Evolutionary conservation across 2,888 invertebrate genomes (phyloP).

Genomic region (Diarsia brunnea): DNA sequence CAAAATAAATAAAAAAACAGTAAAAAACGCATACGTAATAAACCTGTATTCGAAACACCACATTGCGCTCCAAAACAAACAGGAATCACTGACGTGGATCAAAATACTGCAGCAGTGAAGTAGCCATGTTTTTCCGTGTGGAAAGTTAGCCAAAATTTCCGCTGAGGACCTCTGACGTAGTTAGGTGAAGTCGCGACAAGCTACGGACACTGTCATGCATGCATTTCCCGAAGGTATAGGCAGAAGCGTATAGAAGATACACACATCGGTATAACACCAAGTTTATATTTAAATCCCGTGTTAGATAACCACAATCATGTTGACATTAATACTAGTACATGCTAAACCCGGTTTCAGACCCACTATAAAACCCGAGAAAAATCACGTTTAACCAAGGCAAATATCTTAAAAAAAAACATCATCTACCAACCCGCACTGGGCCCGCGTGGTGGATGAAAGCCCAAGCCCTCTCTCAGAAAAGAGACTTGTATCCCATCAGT

Average conservation of each 20-base stretch:
- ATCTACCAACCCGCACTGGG: too few species aligned
- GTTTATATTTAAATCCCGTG: not conserved
- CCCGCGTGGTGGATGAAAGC: too few species aligned
- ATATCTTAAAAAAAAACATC: too few species aligned
- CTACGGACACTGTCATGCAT: not conserved
- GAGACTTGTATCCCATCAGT: too few species aligned
- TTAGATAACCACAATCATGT: not conserved
- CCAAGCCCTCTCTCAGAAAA: too few species aligned
- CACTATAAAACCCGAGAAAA: too few species aligned
- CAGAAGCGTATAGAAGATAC: not conserved
- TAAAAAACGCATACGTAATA: constrained; percentile 20
- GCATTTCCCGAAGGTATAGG: not conserved
- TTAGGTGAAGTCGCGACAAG: not conserved
- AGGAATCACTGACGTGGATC: constrained; percentile 14
- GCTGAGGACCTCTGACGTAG: not conserved
- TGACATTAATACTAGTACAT: not conserved
- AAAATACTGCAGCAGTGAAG: constrained; percentile 1
- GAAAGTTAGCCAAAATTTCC: not conserved
- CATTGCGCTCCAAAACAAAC: constrained; percentile 38
- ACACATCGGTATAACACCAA: not conserved
- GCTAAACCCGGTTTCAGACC: too few species aligned
- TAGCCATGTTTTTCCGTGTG: not conserved
- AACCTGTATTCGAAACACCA: constrained; percentile 22
- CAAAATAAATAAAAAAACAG: constrained; percentile 23
- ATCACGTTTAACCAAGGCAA: too few species aligned